Base-by-base conservation (phyloP, 2,888 invertebrate genomes). In the Dione vanillae region DNA sequence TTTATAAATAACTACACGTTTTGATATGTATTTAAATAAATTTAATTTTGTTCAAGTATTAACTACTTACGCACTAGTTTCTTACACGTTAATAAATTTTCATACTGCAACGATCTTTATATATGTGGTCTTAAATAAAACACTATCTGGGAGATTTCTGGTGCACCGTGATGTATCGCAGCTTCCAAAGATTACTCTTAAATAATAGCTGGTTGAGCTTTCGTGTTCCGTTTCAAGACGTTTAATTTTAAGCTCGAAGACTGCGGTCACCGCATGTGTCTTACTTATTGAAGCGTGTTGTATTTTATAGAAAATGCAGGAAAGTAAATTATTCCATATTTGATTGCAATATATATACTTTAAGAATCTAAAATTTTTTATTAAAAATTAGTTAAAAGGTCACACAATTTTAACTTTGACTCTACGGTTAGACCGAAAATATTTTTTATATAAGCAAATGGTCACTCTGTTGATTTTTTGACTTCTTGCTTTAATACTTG, bases 141-240 rank as follows among this genome's bases (percentile, higher is more conserved):
- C 35, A 54, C n/a, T 9, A 16, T 56, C 54, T 10, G 16, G 41
- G 19, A 41, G 19, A 20, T 59, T 59, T 59, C 58, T 41, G 41
- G 58, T 41, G 58, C 41, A 59, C 41, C 27, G 43, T 61, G 61
- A 61, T 16, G 43, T 43, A 62, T 62, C 14, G 45, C 61, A 45
- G 45, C 61, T 16, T 45, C n/a, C 66, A 61, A 66, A 70, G 70
- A 70, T 70, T 67, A 67, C 66, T 62, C 47, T 45, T 67, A 67
- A 70, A 66, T 70, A 70, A 70, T 70, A 61, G 70, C 47, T 56
- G 54, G 61, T 59, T 61, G 12, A 54, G 52, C 70, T 66, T 66
- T 66, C 54, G 66, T 54, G 70, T 70, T 61, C 45, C 43, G 59
- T 59, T 65, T 43, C 51, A 61, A 61, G 70, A 65, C 65, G 62